Evolutionary conservation across 1,140 invertebrate genomes (phyloP), one percentile per base, ranked within the genome.

Genomic region (Sarcophaga peregrina): DNA sequence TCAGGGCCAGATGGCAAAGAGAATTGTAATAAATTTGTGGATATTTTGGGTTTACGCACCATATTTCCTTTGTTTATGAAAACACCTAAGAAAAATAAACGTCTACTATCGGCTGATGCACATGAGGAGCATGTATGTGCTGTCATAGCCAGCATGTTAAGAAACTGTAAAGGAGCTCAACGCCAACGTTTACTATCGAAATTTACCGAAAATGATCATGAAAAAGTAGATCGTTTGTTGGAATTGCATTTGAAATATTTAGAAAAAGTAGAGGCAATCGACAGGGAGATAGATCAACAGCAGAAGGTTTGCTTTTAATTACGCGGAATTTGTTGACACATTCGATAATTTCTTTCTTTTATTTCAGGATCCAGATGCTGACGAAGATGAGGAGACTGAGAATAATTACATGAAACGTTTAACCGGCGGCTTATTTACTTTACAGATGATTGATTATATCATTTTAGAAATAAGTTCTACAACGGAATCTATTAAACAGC

Each of bases 31-130:
- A 99, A 99, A 91, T 99, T 99, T 92, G 96, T 99, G 0, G 99
- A 99, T 89, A 99, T 99, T 86, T 93, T 99, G 3, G 99, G 98
- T 0, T 92, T 99, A 9, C 92, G 98, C 48, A 98, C 97, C 2
- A 96, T 99, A 81, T 99, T 99, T 91, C 98, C 98, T 2, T 91
- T 99, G 0, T 99, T 99, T 88, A 99, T 99, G 98, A 98, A 99
- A 92, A 99, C 98, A 0, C 98, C 98, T 6, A 97, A 95, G 82
- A 96, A 95, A 86, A 94, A 95, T 85, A 93, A 96, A 84, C 95
- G 96, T 86, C 93, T 98, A 50, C 92, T 98, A 15, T 95, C 95
- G 9, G 93, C 96, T 8, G 96, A 98, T 90, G 97, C 98, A 90
- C 96, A 98, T 86, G 98, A 99, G 94, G 98, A 99, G 91, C 97